Conservation (phyloP, 2,888 invertebrate genomes). For the Apotomis betuletana region DNA sequence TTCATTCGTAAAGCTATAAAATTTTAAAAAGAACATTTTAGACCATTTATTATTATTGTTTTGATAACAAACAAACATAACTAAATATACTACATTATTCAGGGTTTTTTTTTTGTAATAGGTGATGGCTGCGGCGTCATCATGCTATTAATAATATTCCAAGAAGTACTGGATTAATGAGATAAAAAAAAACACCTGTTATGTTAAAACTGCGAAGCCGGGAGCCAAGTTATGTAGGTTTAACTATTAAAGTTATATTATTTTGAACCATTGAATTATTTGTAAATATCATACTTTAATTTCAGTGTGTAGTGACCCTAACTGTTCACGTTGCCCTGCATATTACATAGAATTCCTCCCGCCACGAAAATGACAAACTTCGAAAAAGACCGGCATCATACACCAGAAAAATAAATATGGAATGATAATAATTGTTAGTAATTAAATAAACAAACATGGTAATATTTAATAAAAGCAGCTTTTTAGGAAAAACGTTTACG, state of each 20-base stretch:
- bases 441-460: constrained; percentile 39
- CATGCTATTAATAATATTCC: background rate
- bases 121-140: constrained; percentile 27
- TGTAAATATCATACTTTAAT: background rate
- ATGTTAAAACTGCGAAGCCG: constrained; percentile 5
- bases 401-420: constrained; percentile 2
- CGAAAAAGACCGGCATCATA: constrained; percentile 10
- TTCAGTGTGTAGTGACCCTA: constrained; percentile 34
- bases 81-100: background rate
- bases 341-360: constrained; percentile 23
- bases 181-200: background rate
- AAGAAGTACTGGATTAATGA: background rate
- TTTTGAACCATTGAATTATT: background rate
- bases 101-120: background rate
- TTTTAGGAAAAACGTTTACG: constrained; percentile 69
- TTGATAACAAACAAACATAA: background rate
- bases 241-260: background rate
- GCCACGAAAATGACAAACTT: constrained; percentile 11
- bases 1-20: too few species aligned
- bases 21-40: too few species aligned
- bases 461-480: constrained; percentile 48
- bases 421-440: constrained; percentile 22
- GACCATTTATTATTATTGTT: too few species aligned
- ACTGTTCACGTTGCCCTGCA: constrained; percentile 35
- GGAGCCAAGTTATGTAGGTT: background rate